These are phyloP conservation scores for Athalia circularis DNA, from an alignment of 2,888 invertebrate species.

Conservation along the genomic window DNA sequence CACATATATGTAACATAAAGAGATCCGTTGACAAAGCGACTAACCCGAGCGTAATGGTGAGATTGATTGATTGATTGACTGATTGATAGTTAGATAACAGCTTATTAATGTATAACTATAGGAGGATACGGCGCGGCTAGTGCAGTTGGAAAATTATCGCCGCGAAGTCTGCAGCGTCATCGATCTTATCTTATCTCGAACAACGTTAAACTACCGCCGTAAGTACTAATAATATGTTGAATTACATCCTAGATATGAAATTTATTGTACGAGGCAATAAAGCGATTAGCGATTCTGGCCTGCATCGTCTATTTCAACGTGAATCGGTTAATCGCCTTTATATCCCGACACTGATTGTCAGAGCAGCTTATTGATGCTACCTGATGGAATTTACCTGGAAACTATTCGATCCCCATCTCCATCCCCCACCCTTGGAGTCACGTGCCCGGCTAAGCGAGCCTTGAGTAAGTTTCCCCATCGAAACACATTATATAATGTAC, in stretches of 20 bases:
- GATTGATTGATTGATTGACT: too few relatives aligned
- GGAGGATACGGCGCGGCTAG: too few relatives aligned
- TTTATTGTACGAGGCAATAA: slow-evolving; percentile 18
- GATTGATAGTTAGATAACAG: too few relatives aligned
- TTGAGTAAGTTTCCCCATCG: not conserved
- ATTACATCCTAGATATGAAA: not conserved
- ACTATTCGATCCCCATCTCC: not conserved
- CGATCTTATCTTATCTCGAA: too few relatives aligned
- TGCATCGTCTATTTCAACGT: slow-evolving; percentile 12
- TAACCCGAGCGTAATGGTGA: too few relatives aligned
- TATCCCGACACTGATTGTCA: slow-evolving; percentile 4
- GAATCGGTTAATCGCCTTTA: slow-evolving; percentile 20
- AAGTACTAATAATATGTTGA: not conserved
- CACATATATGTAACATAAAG: too few relatives aligned
- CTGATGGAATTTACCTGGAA: slow-evolving; percentile 3
- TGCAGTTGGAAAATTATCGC: too few relatives aligned
- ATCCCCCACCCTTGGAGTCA: not conserved
- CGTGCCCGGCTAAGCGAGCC: not conserved
- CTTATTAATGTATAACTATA: too few relatives aligned
- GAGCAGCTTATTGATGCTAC: not conserved
- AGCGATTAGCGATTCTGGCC: slow-evolving; percentile 32
- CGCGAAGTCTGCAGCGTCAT: too few relatives aligned
- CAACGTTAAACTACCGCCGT: not conserved
- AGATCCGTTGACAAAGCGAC: too few relatives aligned
- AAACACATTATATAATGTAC: too few relatives aligned